phyloP scores from a whole-genome alignment of 2,113 vertebrate species.

The Turdus rufiventris region DNA sequence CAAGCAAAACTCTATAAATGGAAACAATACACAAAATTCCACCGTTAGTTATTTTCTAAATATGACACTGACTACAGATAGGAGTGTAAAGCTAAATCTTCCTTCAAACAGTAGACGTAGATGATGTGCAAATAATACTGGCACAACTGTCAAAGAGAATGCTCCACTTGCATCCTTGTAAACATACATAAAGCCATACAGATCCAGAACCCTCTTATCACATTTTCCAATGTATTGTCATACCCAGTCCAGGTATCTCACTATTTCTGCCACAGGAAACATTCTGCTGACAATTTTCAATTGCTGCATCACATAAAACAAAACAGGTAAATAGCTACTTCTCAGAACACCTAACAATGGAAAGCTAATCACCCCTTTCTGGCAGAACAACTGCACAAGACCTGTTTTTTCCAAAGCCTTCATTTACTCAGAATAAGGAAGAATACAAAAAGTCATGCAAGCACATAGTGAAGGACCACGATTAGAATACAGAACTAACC shows the following conservation, averaged over 20 bases:
- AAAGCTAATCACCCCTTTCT: neutral
- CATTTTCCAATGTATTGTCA: neutral
- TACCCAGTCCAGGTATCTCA: neutral
- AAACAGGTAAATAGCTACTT: neutral
- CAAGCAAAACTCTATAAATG: conserved; percentile 85
- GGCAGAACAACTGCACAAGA: neutral
- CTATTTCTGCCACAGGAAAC: neutral
- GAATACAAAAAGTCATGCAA: neutral
- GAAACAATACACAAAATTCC: neutral
- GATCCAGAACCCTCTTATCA: neutral
- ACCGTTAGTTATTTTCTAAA: neutral
- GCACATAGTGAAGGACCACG: neutral
- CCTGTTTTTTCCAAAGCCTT: neutral
- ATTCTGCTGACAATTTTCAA: neutral
- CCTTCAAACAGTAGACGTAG: neutral
- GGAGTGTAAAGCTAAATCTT: neutral
- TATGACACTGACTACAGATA: neutral
- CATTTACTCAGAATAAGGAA: neutral
- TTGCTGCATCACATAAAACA: neutral
- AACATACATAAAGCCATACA: neutral
- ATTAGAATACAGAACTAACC: neutral
- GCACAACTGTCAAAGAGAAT: neutral
- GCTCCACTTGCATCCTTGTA: neutral
- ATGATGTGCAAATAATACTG: neutral
- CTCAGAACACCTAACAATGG: neutral